Evolutionary conservation across 2,888 invertebrate genomes (phyloP).

Genomic region (Cryptus viduatorius): DNA sequence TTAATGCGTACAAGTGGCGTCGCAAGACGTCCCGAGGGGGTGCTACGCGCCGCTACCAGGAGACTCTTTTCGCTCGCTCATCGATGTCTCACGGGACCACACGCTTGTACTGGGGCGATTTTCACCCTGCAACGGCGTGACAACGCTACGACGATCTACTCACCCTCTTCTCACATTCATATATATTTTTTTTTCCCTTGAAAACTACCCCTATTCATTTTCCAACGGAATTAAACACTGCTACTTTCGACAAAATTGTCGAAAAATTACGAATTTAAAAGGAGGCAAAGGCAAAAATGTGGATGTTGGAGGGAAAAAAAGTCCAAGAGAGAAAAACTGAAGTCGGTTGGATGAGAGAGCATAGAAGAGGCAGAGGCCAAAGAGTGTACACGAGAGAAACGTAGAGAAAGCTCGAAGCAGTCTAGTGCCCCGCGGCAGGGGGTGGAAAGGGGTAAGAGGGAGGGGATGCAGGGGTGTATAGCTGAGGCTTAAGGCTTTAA

Average conservation of each 20-base stretch:
- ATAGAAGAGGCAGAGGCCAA: constrained; percentile 4
- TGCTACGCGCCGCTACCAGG: constrained; percentile 79
- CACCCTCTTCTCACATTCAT: constrained; percentile 30
- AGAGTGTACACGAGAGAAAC: constrained; percentile 18
- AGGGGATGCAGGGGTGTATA: constrained; percentile 53
- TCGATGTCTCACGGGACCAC: constrained; percentile 62
- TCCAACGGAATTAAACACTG: too few relatives aligned
- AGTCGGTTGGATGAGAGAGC: constrained; percentile 16
- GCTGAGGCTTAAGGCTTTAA: constrained; percentile 82
- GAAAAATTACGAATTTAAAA: too few relatives aligned
- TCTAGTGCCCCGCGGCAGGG: constrained; percentile 17
- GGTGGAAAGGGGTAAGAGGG: constrained; percentile 22
- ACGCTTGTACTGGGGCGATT: constrained; percentile 45
- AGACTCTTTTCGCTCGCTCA: constrained; percentile 51
- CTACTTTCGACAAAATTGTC: too few relatives aligned
- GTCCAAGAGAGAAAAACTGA: constrained; percentile 6
- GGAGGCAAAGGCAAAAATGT: not conserved
- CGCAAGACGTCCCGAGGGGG: constrained; percentile 82
- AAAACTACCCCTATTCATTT: too few relatives aligned
- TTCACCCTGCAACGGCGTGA: constrained; percentile 72
- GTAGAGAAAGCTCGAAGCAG: constrained; percentile 40
- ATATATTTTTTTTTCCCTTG: not conserved
- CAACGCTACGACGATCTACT: constrained; percentile 68
- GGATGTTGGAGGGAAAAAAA: not conserved
- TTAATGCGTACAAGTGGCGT: constrained; percentile 79